Conservation (phyloP, 2,113 vertebrate species). For the Laterallus jamaicensis region DNA sequence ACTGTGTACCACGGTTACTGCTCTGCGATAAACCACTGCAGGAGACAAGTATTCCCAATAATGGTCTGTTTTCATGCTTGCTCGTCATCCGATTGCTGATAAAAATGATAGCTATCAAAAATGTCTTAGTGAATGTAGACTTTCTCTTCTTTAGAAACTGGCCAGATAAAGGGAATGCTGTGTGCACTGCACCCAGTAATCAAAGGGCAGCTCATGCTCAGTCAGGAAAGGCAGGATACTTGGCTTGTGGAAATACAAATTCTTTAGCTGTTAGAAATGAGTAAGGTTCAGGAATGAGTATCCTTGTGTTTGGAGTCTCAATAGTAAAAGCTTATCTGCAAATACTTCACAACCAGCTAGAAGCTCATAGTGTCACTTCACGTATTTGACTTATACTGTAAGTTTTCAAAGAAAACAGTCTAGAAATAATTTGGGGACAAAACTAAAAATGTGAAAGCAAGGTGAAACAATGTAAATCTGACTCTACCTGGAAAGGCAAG, state of each 20-base stretch:
- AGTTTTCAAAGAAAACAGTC: not conserved
- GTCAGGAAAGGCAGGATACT: not conserved
- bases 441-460: not conserved
- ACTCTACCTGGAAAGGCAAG: not conserved
- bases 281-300: not conserved
- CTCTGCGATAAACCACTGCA: not conserved
- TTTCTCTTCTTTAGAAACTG: not conserved
- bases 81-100: not conserved
- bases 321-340: not conserved
- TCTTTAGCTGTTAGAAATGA: not conserved
- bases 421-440: not conserved
- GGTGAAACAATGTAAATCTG: not conserved
- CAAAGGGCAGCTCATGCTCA: not conserved
- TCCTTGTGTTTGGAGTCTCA: not conserved
- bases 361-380: not conserved
- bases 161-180: not conserved
- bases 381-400: not conserved
- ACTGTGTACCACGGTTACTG: not conserved
- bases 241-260: not conserved
- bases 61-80: not conserved
- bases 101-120: not conserved
- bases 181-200: not conserved
- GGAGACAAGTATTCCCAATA: not conserved
- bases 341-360: not conserved
- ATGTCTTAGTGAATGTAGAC: not conserved